Conservation (phyloP, 2,113 vertebrate genomes). For the Chaetops frenatus region DNA sequence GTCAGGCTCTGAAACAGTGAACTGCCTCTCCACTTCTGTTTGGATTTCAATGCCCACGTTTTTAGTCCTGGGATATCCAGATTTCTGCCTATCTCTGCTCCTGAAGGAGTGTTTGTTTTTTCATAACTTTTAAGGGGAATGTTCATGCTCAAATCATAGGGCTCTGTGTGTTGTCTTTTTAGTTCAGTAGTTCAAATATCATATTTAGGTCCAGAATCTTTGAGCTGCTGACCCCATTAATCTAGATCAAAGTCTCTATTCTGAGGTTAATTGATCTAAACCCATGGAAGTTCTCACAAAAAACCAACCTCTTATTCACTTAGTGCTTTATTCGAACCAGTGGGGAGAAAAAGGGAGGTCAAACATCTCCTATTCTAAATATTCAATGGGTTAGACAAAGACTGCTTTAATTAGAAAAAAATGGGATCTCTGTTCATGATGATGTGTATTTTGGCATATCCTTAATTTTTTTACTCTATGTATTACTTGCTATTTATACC, state of each 20-base stretch:
- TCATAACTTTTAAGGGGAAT: background rate
- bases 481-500: background rate
- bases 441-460: background rate
- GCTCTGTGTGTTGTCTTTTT: background rate
- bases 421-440: background rate
- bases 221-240: accelerated
- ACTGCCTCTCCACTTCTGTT: background rate
- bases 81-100: accelerated
- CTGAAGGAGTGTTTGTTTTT: background rate
- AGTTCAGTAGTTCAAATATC: background rate
- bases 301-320: background rate
- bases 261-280: background rate
- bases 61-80: background rate
- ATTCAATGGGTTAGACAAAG: background rate
- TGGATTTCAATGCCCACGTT: background rate
- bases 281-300: background rate
- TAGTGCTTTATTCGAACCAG: background rate
- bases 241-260: background rate
- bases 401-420: background rate
- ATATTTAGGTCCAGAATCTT: background rate
- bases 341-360: background rate
- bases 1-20: background rate
- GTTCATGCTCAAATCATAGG: background rate
- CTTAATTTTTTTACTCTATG: background rate
- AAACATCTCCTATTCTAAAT: background rate